Evolutionary conservation across 2,888 invertebrate genomes (phyloP).

Genomic region (Chironomus tentans): DNA sequence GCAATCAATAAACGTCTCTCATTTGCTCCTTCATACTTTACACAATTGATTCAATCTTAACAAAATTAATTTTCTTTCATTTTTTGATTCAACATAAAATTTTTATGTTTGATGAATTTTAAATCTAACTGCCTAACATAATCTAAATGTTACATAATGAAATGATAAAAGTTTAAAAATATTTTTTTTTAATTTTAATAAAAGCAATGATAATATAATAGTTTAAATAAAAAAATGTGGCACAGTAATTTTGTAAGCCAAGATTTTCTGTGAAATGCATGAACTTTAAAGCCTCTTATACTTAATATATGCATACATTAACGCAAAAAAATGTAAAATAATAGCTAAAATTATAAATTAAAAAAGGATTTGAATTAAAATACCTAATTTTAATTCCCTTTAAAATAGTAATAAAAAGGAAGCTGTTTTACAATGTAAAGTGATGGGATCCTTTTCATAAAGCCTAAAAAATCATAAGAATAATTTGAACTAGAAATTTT

Average conservation of each 20-base stretch:
- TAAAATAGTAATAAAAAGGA: not conserved
- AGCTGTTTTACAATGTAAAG: not conserved
- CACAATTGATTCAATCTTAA: not conserved
- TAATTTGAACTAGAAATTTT: slow-evolving; percentile 24
- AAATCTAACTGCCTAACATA: too few relatives aligned
- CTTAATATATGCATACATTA: too few relatives aligned
- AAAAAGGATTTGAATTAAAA: not conserved
- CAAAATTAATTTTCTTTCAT: not conserved
- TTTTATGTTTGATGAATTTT: too few relatives aligned
- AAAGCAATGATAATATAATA: not conserved
- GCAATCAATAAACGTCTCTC: too few relatives aligned
- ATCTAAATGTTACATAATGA: too few relatives aligned
- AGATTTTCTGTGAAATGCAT: slow-evolving; percentile 17
- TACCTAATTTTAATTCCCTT: not conserved
- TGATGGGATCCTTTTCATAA: not conserved
- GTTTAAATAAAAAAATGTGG: not conserved
- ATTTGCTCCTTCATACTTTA: too few relatives aligned
- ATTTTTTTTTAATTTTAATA: not conserved
- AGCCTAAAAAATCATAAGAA: not conserved
- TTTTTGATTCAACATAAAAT: too few relatives aligned
- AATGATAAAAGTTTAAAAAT: too few relatives aligned
- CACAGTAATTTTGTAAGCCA: slow-evolving; percentile 10
- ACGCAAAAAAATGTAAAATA: not conserved
- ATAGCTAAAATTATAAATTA: not conserved
- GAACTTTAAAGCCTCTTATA: slow-evolving; percentile 22